Evolutionary conservation across 2,113 vertebrate genomes (phyloP), one percentile per base, ranked within the genome.

Genomic region (Nannobrachium achirus): DNA sequence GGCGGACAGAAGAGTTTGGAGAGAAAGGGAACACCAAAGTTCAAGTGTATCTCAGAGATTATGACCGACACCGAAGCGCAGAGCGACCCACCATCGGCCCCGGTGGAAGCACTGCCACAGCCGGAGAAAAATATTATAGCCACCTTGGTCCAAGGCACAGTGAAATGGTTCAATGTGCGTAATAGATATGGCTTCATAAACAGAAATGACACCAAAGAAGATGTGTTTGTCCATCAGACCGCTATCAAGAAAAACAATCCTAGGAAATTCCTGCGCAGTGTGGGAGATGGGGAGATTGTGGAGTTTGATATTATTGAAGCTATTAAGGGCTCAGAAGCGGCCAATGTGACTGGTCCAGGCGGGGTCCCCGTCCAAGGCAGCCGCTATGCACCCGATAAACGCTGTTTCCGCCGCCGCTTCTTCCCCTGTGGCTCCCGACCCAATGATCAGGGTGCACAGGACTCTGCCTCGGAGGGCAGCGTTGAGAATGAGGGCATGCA

Each of bases 131-230:
- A 89, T 85, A 74, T 92, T 16, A 90, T 94, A 76, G 97, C 97
- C 77, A 96, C 94, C 33, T 92, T 95, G 86, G 97, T 99, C 76
- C 96, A 97, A 85, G 97, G 97, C 76, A 99, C 95, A 63, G 97
- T 99, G 79, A 99, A 99, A 82, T 99, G 97, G 97, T 99, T 99
- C 92, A 99, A 99, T 69, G 97, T 99, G 77, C 94, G 96, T 65
- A 99, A 99, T 72, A 96, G 97, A 75, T 99, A 99, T 70, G 97
- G 97, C 88, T 99, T 99, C 93, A 99, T 99, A 74, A 99, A 98
- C 92, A 94, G 97, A 89, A 97, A 98, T 83, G 97, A 99, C 79
- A 98, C 96, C 80, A 96, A 99, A 92, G 97, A 98, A 91, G 97
- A 99, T 13, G 97, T 99, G 0, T 99, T 99, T 93, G 96, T 99